phyloP scores from a whole-genome alignment of 2,113 vertebrate genomes.

The Natator depressus region DNA sequence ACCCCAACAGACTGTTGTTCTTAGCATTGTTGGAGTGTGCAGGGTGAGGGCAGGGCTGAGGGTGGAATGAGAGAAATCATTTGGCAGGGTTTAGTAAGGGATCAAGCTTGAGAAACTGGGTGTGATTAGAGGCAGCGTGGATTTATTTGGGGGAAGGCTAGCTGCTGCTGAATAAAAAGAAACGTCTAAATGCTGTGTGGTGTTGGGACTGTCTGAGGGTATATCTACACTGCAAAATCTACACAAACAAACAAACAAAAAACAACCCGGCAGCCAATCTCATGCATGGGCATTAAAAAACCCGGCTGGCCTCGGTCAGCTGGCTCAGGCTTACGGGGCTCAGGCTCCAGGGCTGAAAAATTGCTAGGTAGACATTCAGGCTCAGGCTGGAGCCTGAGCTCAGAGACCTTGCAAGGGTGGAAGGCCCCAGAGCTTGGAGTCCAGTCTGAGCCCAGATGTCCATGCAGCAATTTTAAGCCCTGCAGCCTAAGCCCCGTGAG shows the following conservation, averaged over 20 bases:
- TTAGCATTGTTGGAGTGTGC: background rate
- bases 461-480: background rate
- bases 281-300: background rate
- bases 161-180: background rate
- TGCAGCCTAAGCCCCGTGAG: background rate
- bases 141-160: background rate
- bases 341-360: too few relatives aligned
- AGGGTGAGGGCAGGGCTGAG: background rate
- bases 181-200: background rate
- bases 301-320: too few relatives aligned
- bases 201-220: background rate
- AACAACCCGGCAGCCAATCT: too few relatives aligned
- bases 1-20: background rate
- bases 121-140: background rate
- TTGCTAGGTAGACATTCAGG: too few relatives aligned
- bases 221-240: too few relatives aligned
- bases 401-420: background rate
- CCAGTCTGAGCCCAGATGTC: background rate
- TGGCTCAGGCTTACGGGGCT: too few relatives aligned
- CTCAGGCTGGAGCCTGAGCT: too few relatives aligned
- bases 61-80: background rate
- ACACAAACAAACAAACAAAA: too few relatives aligned
- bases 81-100: background rate
- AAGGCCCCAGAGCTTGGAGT: too few relatives aligned
- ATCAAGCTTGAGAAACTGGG: rapidly evolving